phyloP scores from a whole-genome alignment of 2,888 invertebrate genomes.

The Adelphocoris suturalis region DNA sequence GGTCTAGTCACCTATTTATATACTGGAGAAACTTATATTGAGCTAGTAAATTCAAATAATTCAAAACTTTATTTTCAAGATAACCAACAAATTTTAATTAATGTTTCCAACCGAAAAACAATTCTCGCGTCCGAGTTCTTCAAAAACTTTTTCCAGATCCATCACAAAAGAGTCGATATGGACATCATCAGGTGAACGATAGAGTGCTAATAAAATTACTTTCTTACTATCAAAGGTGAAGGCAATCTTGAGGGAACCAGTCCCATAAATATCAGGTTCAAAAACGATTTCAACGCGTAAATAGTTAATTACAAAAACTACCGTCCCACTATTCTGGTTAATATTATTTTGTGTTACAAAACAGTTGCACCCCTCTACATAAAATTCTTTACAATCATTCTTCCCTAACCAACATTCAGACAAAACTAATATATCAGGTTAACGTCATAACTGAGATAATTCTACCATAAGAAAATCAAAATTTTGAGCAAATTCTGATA shows the following conservation, averaged over 20 bases:
- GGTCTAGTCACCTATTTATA: constrained; percentile 44
- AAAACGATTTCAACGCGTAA: background rate
- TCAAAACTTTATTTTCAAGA: background rate
- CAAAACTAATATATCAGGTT: constrained; percentile 31
- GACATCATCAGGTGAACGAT: constrained; percentile 31
- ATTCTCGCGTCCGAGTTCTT: background rate
- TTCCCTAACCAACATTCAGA: constrained; percentile 38
- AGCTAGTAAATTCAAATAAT: constrained; percentile 35
- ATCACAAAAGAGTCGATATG: too few species aligned
- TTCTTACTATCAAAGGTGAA: background rate
- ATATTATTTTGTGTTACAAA: constrained; percentile 32
- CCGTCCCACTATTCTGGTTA: constrained; percentile 34
- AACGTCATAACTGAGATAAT: too few species aligned
- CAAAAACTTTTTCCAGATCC: too few species aligned
- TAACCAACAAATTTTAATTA: constrained; percentile 16
- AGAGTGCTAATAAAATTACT: constrained; percentile 31
- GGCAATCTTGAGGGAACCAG: constrained; percentile 25
- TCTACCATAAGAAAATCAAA: too few species aligned
- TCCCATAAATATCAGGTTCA: constrained; percentile 9
- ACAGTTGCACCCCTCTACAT: background rate
- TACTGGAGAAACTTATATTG: constrained; percentile 19
- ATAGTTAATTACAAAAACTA: background rate
- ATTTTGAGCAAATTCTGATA: too few species aligned
- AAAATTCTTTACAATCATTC: background rate
- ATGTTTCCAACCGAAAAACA: constrained; percentile 9